Percentiles rank a stretch among this genome's conserved stretches.
phyloP scores from a whole-genome alignment of 2,113 vertebrate genomes.

The Edolisoma coerulescens region DNA sequence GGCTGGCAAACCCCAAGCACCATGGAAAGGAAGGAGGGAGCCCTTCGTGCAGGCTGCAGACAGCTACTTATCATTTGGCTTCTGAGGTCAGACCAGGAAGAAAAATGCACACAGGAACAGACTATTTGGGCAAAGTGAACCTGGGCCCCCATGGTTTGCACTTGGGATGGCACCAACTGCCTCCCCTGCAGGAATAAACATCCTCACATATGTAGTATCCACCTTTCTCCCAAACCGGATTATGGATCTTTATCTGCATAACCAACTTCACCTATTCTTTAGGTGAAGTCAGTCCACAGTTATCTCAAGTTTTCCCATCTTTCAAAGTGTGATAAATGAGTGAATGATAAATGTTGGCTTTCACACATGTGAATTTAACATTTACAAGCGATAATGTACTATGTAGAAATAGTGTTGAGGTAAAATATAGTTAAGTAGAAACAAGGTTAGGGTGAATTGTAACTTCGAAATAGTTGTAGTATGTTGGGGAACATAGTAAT shows the following conservation, averaged over 20 bases:
- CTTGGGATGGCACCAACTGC: background rate
- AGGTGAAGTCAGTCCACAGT: background rate
- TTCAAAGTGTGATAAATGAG: no score
- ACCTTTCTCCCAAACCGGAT: background rate
- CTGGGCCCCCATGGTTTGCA: background rate
- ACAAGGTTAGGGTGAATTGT: no score
- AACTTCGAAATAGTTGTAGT: no score
- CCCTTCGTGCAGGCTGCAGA: background rate
- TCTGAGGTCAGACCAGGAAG: background rate
- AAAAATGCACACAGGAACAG: background rate
- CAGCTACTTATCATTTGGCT: background rate
- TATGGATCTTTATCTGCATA: background rate
- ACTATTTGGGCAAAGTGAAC: background rate
- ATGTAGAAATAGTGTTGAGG: no score
- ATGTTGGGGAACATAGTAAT: no score
- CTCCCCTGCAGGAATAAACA: background rate
- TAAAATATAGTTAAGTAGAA: no score
- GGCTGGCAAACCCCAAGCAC: background rate
- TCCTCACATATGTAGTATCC: accelerated
- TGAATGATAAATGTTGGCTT: no score
- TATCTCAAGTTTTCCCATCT: background rate
- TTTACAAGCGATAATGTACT: no score
- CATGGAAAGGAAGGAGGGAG: background rate
- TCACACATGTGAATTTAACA: no score
- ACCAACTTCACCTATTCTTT: background rate